Conservation (phyloP, 1,140 invertebrate genomes). For the Diachasma alloeum region DNA sequence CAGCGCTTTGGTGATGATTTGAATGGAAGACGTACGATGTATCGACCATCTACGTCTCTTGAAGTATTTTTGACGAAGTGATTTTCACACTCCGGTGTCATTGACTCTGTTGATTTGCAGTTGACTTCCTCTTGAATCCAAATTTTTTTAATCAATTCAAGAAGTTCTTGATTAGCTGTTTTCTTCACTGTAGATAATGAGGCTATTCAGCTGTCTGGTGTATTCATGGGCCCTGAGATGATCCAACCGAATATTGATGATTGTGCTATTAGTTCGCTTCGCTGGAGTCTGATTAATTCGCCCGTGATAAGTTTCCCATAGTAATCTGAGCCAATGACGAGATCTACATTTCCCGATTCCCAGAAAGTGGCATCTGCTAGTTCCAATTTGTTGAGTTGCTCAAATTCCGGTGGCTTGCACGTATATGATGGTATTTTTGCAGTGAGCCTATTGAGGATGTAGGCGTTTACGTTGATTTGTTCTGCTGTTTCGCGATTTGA, state of each 20-base stretch:
- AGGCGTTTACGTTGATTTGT: background rate
- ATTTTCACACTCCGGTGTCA: background rate
- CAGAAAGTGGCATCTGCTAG: background rate
- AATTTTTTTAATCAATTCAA: background rate
- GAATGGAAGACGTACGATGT: constrained; percentile 38
- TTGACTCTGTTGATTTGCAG: background rate
- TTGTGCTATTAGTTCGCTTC: background rate
- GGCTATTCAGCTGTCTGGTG: background rate
- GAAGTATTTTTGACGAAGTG: constrained; percentile 22
- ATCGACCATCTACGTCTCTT: constrained; percentile 29
- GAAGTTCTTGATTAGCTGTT: background rate
- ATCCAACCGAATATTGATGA: background rate
- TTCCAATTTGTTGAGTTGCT: background rate
- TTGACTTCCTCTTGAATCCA: constrained; percentile 9
- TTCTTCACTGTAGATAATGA: background rate
- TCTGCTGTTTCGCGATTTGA: background rate
- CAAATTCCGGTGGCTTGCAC: background rate
- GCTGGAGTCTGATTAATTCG: background rate
- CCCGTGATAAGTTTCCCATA: background rate
- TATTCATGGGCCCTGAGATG: background rate
- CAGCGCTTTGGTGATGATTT: constrained; percentile 25
- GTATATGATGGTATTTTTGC: background rate
- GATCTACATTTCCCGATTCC: background rate
- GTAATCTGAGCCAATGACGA: background rate
- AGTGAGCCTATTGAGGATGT: background rate